These are phyloP conservation scores for Protobothrops flavoviridis DNA, from an alignment of 2,113 vertebrate species.

Conservation along the genomic window DNA sequence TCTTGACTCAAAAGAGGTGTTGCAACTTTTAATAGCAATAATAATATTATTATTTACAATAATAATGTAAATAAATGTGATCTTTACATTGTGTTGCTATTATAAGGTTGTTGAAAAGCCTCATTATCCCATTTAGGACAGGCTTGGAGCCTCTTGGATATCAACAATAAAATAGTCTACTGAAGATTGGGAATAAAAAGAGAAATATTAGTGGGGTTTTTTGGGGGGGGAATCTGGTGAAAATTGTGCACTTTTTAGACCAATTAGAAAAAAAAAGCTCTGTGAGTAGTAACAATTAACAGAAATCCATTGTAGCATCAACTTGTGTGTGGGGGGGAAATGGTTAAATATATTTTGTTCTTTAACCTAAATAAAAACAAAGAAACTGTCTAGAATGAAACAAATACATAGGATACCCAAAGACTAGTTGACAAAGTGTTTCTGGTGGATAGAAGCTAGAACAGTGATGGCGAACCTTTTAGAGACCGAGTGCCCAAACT, in stretches of 20 bases:
- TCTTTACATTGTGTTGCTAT: not conserved
- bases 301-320: not conserved
- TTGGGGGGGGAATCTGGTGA: not conserved
- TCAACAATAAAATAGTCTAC: not conserved
- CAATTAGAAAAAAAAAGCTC: not conserved
- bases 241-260: not conserved
- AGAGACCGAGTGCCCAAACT: no score
- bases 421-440: not conserved
- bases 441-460: not conserved
- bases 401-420: not conserved
- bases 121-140: not conserved
- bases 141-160: not conserved
- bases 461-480: no score
- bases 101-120: not conserved
- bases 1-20: not conserved
- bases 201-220: not conserved
- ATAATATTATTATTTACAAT: no score
- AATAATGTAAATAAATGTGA: not conserved
- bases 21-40: not conserved
- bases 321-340: not conserved
- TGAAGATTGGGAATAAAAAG: not conserved
- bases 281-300: not conserved
- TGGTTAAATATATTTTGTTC: not conserved
- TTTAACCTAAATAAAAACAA: not conserved
- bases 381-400: not conserved